Evolutionary conservation across 2,797 vertebrate species (phyloP), one percentile per base, ranked within the genome.

Genomic region (Cryptoprocta ferox): DNA sequence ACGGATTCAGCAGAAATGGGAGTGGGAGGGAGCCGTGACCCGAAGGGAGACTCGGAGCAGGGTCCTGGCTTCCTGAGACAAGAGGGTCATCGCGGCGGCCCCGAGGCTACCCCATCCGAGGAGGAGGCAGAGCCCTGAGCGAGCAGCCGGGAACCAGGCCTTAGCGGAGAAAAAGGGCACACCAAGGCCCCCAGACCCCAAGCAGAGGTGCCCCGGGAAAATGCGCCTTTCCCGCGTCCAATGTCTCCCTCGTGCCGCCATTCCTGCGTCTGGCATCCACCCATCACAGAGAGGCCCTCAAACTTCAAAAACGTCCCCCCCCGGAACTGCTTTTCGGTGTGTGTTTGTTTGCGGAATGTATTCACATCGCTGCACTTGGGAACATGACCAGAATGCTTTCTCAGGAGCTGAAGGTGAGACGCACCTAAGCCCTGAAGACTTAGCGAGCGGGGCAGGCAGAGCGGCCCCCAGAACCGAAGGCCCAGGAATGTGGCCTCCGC

Each of bases 381-480:
- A 9, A 14, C 26, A 11, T 0, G 59, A 19, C 35, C 45, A 3
- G 59, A 42, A 19, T 13, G 61, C 32, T 70, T n/a, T 48, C 75
- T 78, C 28, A 30, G 32, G 11, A 68, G 12, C 37, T 1, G 26
- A 26, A 61, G n/a, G 11, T 28, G 7, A 78, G 39, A 37, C 0
- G 8, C 37, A 4, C 19, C 14, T 13, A 21, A 1, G 61, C 11
- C 28, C 0, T 0, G 24, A 13, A 6, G 35, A 66, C 30, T 13
- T 48, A 0, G 59, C 30, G 24, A 9, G 70, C 5, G 0, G 3
- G 30, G 53, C 1, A 0, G 19, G 6, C 1, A 1, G 59, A 68
- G 48, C n/a, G 4, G 32, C 3, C 15, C 71, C 66, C 24, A 5
- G 0, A 1, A 0, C 1, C 1, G 6, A 18, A 5, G 30, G 2